Evolutionary conservation across 2,888 invertebrate genomes (phyloP), one percentile per base, ranked within the genome.

Genomic region (Euproctis similis): DNA sequence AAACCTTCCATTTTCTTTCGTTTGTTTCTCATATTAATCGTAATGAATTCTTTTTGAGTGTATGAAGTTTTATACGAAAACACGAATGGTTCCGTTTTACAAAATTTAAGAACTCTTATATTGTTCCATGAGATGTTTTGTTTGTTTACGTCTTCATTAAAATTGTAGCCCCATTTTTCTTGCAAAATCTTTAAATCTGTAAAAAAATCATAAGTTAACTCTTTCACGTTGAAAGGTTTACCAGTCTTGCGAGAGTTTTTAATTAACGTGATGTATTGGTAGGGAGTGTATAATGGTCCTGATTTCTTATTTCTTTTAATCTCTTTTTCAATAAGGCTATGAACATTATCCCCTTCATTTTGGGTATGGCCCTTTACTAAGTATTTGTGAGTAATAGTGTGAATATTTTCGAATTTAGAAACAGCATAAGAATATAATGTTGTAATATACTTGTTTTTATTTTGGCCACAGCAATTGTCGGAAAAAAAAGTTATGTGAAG

Each of bases 271-370:
- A 11, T 8, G 8, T 10, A 14, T 24, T 14, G 24, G 4, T 9
- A n/a, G 9, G 14, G 19, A 16, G 28, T 36, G 30, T 53, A 52
- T 30, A 51, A 46, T 10, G 50, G 46, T 24, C 40, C 47, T 16
- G 50, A 37, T 34, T 40, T 51, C 24, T 46, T 23, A 31, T 51
- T 42, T 20, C 42, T 40, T 39, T 43, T 50, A 17, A 54, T 39
- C 36, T 53, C 45, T 25, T 46, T 49, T 32, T 59, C 56, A 29
- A 50, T 58, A 9, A 55, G 42, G 28, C 52, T 53, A 32, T 63
- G 55, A 8, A 58, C 34, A n/a, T 34, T 27, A 8, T 27, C 21
- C 1, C 11, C 19, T 27, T 27, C 27, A 27, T 27, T 27, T 10
- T 27, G 27, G 1, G 27, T 27, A 8, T 27, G 27, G 2, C 27